Percentiles rank a stretch among this genome's conserved stretches.
Evolutionary conservation across 2,888 invertebrate genomes (phyloP).

Genomic region (Quadroppia sp.): DNA sequence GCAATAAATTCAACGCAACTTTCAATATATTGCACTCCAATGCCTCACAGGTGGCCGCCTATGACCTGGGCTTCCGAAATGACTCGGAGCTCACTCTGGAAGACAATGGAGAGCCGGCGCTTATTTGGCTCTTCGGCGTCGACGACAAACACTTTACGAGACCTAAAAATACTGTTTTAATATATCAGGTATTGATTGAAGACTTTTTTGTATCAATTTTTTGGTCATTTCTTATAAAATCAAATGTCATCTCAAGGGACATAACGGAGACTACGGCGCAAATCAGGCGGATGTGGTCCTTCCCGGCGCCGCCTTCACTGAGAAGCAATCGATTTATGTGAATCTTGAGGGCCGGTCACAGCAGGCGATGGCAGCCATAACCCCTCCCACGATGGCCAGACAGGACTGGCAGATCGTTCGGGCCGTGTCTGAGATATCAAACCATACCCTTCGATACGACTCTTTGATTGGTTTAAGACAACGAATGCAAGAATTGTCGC

Average conservation of each 20-base stretch:
- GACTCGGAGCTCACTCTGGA: conserved; percentile 56
- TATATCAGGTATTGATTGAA: conserved; percentile 61
- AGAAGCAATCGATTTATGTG: conserved; percentile 76
- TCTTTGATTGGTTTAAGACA: conserved; percentile 72
- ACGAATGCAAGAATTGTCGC: conserved; percentile 65
- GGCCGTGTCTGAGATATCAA: conserved; percentile 83
- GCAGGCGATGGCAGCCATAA: conserved; percentile 77
- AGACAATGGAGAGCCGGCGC: conserved; percentile 57
- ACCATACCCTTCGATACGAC: conserved; percentile 76
- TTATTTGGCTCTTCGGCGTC: conserved; percentile 88
- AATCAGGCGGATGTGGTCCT: conserved; percentile 78
- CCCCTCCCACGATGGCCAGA: conserved; percentile 85
- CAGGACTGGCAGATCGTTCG: conserved; percentile 98
- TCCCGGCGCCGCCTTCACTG: conserved; percentile 96
- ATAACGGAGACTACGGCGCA: conserved; percentile 94
- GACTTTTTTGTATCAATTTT: neutral
- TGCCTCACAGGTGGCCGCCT: conserved; percentile 70
- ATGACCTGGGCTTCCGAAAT: conserved; percentile 87
- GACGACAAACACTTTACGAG: conserved; percentile 77
- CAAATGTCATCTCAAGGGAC: conserved; percentile 60
- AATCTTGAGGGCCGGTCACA: conserved; percentile 97
- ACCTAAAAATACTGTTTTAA: conserved; percentile 73
- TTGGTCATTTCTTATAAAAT: conserved; percentile 43
- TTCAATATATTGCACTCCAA: conserved; percentile 91
- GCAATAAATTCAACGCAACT: conserved; percentile 54